Conservation (phyloP, 1,140 invertebrate species). For the Cydia fagiglandana region DNA sequence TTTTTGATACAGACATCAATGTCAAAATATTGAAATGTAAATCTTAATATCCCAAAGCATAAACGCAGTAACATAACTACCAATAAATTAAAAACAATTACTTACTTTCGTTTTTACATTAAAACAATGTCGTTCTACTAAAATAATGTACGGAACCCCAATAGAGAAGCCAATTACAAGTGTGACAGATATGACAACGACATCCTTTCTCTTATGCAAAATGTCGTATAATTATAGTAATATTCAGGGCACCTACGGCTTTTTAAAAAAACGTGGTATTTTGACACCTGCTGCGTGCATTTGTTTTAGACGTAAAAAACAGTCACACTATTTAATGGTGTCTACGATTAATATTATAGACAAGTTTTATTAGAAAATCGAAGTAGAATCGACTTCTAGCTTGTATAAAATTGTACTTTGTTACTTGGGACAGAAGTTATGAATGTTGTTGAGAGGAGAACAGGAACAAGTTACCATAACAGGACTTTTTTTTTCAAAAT, state of each 20-base stretch:
- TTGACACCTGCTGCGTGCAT: conserved; percentile 58
- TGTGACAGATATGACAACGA: conserved; percentile 52
- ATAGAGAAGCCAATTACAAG: conserved; percentile 48
- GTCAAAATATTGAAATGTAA: conserved; percentile 24
- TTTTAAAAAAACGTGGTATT: conserved; percentile 35
- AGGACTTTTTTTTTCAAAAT: no score
- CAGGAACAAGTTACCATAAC: neutral
- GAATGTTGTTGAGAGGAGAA: neutral
- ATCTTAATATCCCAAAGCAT: neutral
- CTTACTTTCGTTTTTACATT: neutral
- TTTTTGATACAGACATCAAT: conserved; percentile 11
- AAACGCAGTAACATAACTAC: conserved; percentile 6
- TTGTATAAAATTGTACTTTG: conserved; percentile 1
- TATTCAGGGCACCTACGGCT: neutral
- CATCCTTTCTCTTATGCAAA: neutral
- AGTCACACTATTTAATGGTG: conserved; percentile 15
- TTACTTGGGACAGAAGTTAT: neutral
- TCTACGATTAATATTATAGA: conserved; percentile 8
- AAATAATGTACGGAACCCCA: conserved; percentile 45
- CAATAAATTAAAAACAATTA: neutral
- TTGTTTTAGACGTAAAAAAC: conserved; percentile 46
- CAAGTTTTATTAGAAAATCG: conserved; percentile 12
- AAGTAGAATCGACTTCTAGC: neutral
- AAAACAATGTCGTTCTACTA: neutral
- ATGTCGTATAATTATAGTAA: neutral